Conservation (phyloP, 2,888 invertebrate genomes). For the Zaprionus lineosus region DNA sequence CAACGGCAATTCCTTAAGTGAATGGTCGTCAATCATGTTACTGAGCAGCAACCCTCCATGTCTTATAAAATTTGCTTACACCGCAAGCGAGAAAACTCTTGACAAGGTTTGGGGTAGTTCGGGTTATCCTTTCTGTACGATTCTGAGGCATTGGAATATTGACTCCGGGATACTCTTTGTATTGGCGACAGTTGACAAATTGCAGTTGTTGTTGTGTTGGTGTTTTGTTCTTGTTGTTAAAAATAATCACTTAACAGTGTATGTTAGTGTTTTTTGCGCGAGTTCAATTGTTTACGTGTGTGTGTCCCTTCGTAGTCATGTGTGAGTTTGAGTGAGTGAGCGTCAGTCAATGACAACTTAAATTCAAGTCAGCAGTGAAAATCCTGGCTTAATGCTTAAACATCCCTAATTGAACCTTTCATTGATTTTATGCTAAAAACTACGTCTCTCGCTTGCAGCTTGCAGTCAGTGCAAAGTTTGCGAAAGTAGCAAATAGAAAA, state of each 20-base stretch:
- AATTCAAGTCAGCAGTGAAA: background rate
- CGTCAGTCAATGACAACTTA: conserved; percentile 12
- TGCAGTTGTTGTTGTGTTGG: conserved; percentile 58
- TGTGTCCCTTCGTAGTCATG: background rate
- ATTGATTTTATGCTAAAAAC: conserved; percentile 7
- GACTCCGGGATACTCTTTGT: no score
- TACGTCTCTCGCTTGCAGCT: conserved; percentile 6
- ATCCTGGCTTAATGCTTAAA: background rate
- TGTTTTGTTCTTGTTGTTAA: no score
- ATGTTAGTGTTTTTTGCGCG: background rate
- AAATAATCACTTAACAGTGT: no score
- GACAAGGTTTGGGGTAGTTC: conserved; percentile 8
- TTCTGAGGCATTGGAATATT: no score
- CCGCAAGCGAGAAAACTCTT: conserved; percentile 28
- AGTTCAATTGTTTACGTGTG: no score
- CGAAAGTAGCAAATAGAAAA: conserved; percentile 24
- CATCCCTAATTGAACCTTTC: conserved; percentile 25
- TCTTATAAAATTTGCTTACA: conserved; percentile 40
- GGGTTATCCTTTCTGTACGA: background rate
- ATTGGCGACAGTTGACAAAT: conserved; percentile 71
- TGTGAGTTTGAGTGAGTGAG: conserved; percentile 3
- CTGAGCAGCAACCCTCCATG: conserved; percentile 37
- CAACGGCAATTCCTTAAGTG: conserved; percentile 46
- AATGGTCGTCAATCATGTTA: conserved; percentile 66
- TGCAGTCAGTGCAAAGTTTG: conserved; percentile 3